Evolutionary conservation across 2,113 vertebrate species (phyloP).

Genomic region (Chloebia gouldiae): DNA sequence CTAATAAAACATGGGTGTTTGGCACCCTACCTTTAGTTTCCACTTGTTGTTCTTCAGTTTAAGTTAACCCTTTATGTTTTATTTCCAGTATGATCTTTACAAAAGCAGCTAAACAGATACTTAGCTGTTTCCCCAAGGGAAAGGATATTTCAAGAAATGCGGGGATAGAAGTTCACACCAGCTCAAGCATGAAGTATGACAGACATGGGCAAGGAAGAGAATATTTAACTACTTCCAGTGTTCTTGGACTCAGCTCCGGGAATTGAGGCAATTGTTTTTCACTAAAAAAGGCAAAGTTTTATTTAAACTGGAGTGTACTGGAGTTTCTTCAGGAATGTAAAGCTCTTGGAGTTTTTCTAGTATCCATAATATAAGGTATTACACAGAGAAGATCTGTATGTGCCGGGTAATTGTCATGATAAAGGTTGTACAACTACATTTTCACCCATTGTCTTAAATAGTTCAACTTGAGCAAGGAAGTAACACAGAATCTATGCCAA

Average conservation of each 20-base stretch:
- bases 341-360: not conserved
- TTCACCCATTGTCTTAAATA: not conserved
- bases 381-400: not conserved
- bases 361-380: not conserved
- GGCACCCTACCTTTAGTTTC: not conserved
- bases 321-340: not conserved
- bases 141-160: not conserved
- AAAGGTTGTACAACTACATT: not conserved
- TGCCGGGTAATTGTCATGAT: not conserved
- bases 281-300: not conserved
- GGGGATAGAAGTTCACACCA: not conserved
- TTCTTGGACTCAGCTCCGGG: not conserved
- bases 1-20: slow-evolving; percentile 3
- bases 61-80: not conserved
- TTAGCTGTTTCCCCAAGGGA: not conserved
- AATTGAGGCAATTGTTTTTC: not conserved
- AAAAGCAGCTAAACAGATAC: not conserved
- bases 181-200: not conserved
- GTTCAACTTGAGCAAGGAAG: not conserved
- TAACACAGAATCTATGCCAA: not conserved
- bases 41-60: not conserved
- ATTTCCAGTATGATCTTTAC: not conserved
- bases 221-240: not conserved
- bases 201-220: not conserved
- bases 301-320: not conserved